phyloP scores from a whole-genome alignment of 2,797 vertebrate species.

The Onychomys torridus region DNA sequence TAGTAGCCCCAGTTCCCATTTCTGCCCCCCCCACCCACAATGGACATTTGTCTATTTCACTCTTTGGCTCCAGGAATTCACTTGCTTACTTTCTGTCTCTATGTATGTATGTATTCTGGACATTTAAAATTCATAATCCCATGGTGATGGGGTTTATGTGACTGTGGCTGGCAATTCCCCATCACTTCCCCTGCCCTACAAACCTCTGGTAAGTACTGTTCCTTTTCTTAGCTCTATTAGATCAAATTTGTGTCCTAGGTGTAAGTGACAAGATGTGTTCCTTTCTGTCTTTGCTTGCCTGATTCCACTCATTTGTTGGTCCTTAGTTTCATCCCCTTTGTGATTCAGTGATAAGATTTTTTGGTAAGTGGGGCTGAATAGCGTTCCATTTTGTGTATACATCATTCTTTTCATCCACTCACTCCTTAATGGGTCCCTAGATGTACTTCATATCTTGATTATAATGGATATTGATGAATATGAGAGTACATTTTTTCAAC shows the following conservation, averaged over 20 bases:
- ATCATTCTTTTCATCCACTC: not conserved
- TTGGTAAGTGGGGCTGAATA: not conserved
- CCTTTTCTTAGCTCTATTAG: not conserved
- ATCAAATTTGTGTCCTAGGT: not conserved
- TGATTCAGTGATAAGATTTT: not conserved
- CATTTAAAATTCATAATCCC: not conserved
- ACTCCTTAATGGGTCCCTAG: too few species aligned
- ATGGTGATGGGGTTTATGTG: too few species aligned
- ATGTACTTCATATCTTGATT: not conserved
- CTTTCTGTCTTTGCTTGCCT: not conserved
- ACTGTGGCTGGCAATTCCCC: not conserved
- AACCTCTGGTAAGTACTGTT: not conserved
- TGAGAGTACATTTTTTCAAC: not conserved
- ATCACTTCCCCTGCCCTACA: not conserved
- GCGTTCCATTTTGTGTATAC: not conserved
- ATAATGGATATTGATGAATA: not conserved
- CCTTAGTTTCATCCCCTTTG: not conserved
- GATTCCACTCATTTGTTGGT: not conserved
- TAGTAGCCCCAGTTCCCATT: not conserved
- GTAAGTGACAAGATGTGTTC: not conserved
- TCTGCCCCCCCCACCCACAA: too few species aligned
- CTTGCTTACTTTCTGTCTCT: not conserved
- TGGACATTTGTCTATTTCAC: not conserved
- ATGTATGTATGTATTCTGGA: not conserved
- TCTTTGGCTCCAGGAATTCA: not conserved